These are phyloP conservation scores for Spilogale gracilis DNA, from an alignment of 2,113 vertebrate genomes.

Conservation along the genomic window DNA sequence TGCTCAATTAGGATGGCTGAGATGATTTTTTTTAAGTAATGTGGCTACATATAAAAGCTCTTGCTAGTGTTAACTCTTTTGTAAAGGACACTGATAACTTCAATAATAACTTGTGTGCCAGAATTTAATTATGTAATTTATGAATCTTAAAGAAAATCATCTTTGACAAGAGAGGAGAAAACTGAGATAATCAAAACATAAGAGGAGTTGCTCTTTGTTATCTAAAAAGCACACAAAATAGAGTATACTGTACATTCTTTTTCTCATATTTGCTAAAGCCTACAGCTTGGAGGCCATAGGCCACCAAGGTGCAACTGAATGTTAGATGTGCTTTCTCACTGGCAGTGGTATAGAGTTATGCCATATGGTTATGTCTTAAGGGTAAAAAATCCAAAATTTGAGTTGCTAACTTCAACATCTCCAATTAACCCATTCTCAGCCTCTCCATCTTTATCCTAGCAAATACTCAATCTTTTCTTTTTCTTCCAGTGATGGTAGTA, in stretches of 20 bases:
- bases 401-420: background rate
- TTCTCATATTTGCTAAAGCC: background rate
- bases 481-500: background rate
- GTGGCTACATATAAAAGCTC: background rate
- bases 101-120: conserved; percentile 1
- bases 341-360: background rate
- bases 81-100: background rate
- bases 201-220: background rate
- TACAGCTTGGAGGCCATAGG: background rate
- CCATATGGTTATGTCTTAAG: background rate
- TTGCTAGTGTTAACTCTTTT: conserved; percentile 19
- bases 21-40: background rate
- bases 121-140: conserved; percentile 46
- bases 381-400: background rate
- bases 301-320: accelerated
- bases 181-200: background rate
- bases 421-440: background rate
- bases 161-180: conserved; percentile 53
- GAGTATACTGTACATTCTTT: background rate
- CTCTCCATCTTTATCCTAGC: background rate
- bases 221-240: background rate
- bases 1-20: background rate
- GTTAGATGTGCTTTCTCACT: background rate
- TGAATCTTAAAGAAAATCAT: conserved; percentile 48
- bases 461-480: background rate